Conservation (phyloP, 2,888 invertebrate genomes). For the Oegoconia quadripuncta region DNA sequence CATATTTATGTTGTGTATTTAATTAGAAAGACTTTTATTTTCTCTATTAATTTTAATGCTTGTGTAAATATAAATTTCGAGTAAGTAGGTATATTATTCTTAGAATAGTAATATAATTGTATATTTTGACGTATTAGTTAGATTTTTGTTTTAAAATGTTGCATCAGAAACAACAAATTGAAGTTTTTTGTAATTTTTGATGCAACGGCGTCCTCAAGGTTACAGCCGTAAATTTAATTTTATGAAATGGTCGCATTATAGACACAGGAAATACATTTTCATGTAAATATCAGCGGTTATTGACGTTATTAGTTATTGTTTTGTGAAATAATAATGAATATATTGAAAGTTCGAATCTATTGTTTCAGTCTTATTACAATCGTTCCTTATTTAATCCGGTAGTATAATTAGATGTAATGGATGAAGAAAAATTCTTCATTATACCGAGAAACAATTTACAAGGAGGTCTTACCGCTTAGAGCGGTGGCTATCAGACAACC, state of each 20-base stretch:
- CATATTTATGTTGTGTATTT: too few relatives aligned
- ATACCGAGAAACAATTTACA: too few relatives aligned
- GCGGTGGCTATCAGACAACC: too few relatives aligned
- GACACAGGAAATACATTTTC: constrained; percentile 21
- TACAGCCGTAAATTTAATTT: constrained; percentile 17
- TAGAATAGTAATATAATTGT: constrained; percentile 35
- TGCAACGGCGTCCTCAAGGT: too few relatives aligned
- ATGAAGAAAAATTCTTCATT: too few relatives aligned
- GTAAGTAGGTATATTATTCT: constrained; percentile 26
- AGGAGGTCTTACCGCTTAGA: too few relatives aligned
- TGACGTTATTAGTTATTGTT: constrained; percentile 67
- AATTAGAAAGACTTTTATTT: constrained; percentile 1
- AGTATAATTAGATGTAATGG: too few relatives aligned
- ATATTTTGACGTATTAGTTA: constrained; percentile 45
- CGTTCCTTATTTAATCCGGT: too few relatives aligned
- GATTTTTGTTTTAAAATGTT: constrained; percentile 7
- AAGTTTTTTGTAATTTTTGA: too few relatives aligned
- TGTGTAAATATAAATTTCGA: constrained; percentile 35
- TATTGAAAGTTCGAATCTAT: constrained; percentile 64
- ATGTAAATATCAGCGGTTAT: constrained; percentile 66
- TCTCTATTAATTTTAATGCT: too few relatives aligned
- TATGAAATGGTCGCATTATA: constrained; percentile 15
- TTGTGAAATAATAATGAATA: constrained; percentile 72
- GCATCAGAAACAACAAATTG: background rate
- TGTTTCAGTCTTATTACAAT: constrained; percentile 1